Base-by-base conservation (phyloP, 2,113 vertebrate species). In the Hemibagrus wyckioides region DNA sequence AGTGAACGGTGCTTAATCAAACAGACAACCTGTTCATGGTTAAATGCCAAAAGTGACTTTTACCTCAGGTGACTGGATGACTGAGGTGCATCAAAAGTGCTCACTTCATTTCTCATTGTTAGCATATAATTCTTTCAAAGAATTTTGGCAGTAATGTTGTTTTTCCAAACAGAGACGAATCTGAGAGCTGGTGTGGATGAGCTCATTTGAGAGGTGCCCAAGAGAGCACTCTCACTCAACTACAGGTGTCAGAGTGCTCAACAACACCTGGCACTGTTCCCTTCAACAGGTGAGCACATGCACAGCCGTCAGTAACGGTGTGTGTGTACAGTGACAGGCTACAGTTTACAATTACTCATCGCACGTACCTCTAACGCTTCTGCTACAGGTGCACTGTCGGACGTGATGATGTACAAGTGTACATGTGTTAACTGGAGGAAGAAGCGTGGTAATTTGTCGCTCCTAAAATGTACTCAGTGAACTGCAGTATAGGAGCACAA, bases 251-350 rank as follows among this genome's bases (percentile, higher is more conserved):
- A 54, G 71, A 76, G 57, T 87, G 80, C 89, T 80, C 61, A 76
- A 59, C 36, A 76, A 41, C 69, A 52, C 56, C 75, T 91, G 88
- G 88, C 88, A 59, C 85, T 39, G 88, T 59, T 87, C 67, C 65
- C 41, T 28, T 54, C 67, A 44, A 28, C 90, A 91, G 88, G 90
- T 91, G 85, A 89, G 87, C 56, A 85, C 85, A 90, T 23, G 71
- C 85, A 87, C 61, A 15, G 39, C 33, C 33, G 33, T 81, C 33
- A 59, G 79, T 30, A 71, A 71, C 11, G 23, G 56, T 56, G 67
- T 61, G 67, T 61, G 69, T 33, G 21, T 1, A 3, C 25, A 59
- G 81, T 81, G 21, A 30, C 48, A 80, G 56, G 41, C 30, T 61
- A 28, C 10, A n/a, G 36, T 56, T 88, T 65, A 83, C 3, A 8